A percentile compares a stretch with the other conserved stretches of the same genome.
Evolutionary conservation across 2,113 vertebrate species (phyloP).

Genomic region (Emydocephalus ijimae): DNA sequence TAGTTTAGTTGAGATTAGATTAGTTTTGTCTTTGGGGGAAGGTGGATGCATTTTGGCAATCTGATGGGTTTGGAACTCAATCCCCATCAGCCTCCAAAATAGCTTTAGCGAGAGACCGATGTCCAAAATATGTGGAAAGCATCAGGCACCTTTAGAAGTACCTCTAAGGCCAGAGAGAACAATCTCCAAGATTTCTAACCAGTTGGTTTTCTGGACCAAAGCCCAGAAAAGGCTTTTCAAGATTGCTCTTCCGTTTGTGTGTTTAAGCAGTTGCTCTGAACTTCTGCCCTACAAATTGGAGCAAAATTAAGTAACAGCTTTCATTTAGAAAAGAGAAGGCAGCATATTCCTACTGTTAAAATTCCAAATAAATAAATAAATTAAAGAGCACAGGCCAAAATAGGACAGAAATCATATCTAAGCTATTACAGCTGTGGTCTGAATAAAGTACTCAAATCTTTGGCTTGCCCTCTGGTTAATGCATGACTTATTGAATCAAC

Average conservation of each 20-base stretch:
- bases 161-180: neutral
- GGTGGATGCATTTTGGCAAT: neutral
- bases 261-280: neutral
- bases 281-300: neutral
- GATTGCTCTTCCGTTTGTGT: neutral
- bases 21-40: neutral
- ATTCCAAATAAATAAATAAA: neutral
- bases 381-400: neutral
- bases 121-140: neutral
- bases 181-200: neutral
- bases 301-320: neutral
- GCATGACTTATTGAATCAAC: neutral
- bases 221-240: neutral
- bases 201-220: neutral
- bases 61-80: neutral
- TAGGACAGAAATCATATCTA: neutral
- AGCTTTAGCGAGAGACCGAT: neutral
- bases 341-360: neutral
- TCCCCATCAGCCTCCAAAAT: neutral
- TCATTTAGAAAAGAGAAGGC: neutral
- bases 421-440: neutral
- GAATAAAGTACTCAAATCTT: neutral
- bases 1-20: neutral
- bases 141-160: neutral
- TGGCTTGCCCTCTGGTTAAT: neutral